Evolutionary conservation across 2,888 invertebrate genomes (phyloP), one percentile per base, ranked within the genome.

Genomic region (Dryobota labecula): DNA sequence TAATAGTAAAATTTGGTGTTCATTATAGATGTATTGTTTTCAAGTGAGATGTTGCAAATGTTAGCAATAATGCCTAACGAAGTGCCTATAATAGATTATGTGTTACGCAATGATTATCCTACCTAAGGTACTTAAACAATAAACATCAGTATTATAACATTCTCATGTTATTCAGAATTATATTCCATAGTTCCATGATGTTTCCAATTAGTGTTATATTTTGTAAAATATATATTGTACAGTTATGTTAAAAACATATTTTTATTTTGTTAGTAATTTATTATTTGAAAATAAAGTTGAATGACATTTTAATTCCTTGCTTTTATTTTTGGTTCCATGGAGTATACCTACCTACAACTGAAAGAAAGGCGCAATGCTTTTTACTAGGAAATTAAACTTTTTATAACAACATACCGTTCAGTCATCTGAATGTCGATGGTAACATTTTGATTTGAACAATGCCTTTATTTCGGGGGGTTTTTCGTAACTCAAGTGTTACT

Each of bases 231-330:
- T 82, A 78, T 58, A 66, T 57, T 76, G 71, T 80, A 83, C 73
- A 79, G 72, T 70, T 76, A 69, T 45, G 58, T 72, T 74, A 61
- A 72, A 67, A 70, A 67, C 38, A 77, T 62, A 70, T 56, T 54
- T 73, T 74, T 85, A 85, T 87, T 87, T 84, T 86, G 87, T 88
- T 88, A 86, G 61, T 84, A 84, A 86, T 85, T 86, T 86, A 86
- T 87, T 87, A 68, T 76, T 72, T 74, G 18, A 61, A 73, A 82
- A 80, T 82, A 83, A 73, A 86, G 38, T 70, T 70, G 24, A 67
- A 73, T 71, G 80, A 73, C 69, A 57, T 60, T 75, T 66, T 38
- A 62, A 53, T 27, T 33, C 8, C 8, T 30, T 51, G 15, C 11
- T 60, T 66, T 78, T 58, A 5, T 41, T 53, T 43, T 51, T 45